Evolutionary conservation across 2,888 invertebrate genomes (phyloP).

Genomic region (Aspidiotus destructor): DNA sequence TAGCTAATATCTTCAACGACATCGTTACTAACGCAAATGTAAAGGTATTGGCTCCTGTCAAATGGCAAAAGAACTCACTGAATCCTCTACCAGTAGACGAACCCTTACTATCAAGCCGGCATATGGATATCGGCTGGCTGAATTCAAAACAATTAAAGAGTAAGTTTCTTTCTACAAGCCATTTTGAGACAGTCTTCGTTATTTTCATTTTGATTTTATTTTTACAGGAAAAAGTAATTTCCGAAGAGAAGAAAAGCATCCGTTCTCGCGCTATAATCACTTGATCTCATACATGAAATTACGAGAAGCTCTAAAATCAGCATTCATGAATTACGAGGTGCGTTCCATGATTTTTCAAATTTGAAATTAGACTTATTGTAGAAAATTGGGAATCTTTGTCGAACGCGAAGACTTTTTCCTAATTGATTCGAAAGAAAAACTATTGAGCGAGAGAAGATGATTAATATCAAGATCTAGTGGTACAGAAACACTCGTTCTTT

Average conservation of each 20-base stretch:
- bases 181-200: background rate
- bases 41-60: conserved; percentile 5
- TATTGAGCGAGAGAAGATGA: too few species aligned
- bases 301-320: conserved; percentile 67
- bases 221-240: background rate
- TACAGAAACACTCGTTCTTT: too few species aligned
- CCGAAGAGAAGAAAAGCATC: conserved; percentile 37
- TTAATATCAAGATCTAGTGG: too few species aligned
- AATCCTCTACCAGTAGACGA: conserved; percentile 18
- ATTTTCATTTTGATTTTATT: background rate
- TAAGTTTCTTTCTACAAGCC: background rate
- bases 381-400: too few species aligned
- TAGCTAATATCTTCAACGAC: conserved; percentile 15
- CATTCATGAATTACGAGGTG: conserved; percentile 81
- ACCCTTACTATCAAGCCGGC: background rate
- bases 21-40: conserved; percentile 17
- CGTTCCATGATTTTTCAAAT: conserved; percentile 35
- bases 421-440: too few species aligned
- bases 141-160: conserved; percentile 2
- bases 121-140: background rate
- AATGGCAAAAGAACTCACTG: background rate
- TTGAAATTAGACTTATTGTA: too few species aligned
- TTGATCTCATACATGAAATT: conserved; percentile 76
- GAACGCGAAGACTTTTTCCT: too few species aligned
- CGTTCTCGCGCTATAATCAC: conserved; percentile 36